Percentiles rank a stretch among this genome's conserved stretches.
phyloP scores from a whole-genome alignment of 2,113 vertebrate species.

The Columba janthina region DNA sequence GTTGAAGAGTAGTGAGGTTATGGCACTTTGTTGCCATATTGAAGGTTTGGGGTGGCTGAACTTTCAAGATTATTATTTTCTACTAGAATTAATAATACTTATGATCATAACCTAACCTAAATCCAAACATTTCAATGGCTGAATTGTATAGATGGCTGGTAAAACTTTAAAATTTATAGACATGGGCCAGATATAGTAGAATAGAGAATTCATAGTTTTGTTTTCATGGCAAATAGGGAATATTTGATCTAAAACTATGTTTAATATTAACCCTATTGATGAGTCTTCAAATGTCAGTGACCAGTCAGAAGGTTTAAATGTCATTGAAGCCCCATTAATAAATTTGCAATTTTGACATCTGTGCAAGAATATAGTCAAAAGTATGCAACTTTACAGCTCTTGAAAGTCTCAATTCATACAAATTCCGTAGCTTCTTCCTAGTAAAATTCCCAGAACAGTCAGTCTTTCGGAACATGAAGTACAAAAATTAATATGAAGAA shows the following conservation, averaged over 20 bases:
- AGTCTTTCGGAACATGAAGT: background rate
- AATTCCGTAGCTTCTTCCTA: background rate
- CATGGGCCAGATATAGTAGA: background rate
- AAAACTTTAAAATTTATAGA: background rate
- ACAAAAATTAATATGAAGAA: background rate
- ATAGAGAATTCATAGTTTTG: background rate
- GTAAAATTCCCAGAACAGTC: background rate
- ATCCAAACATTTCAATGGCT: background rate
- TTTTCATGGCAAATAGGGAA: background rate
- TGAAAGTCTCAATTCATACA: background rate
- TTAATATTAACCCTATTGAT: background rate
- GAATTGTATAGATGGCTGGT: background rate
- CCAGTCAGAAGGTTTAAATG: background rate
- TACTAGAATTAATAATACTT: background rate
- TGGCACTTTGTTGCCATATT: background rate
- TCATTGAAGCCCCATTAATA: background rate
- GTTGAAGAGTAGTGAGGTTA: background rate
- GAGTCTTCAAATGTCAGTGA: background rate
- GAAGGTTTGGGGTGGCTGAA: background rate
- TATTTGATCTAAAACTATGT: background rate
- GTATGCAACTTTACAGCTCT: background rate
- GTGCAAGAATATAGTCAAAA: background rate
- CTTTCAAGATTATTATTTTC: background rate
- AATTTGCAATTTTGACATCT: background rate
- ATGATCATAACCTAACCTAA: background rate